A percentile compares a stretch with the other conserved stretches of the same genome.
These are phyloP conservation scores for Fragum sueziense DNA, from an alignment of 2,888 invertebrate species.

Conservation along the genomic window DNA sequence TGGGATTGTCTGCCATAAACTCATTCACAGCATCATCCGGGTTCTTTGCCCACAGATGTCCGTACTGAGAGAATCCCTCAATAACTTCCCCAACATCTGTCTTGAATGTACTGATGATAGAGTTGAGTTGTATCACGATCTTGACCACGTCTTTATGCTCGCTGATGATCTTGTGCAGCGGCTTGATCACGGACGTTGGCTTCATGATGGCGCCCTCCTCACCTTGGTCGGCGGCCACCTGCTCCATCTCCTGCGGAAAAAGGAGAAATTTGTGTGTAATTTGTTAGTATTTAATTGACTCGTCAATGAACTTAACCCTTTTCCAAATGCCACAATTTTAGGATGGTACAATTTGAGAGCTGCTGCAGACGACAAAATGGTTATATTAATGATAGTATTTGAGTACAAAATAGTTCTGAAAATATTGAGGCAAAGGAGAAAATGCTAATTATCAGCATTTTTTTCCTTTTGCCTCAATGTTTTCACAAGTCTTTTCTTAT, in stretches of 20 bases:
- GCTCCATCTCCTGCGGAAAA: conserved; percentile 74
- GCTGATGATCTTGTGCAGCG: conserved; percentile 82
- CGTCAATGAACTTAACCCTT: no score
- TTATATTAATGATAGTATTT: no score
- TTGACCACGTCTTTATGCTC: conserved; percentile 96
- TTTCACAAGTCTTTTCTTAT: no score
- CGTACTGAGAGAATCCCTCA: conserved; percentile 93
- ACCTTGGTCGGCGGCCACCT: conserved; percentile 71
- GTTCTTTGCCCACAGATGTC: conserved; percentile 83
- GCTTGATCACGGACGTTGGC: conserved; percentile 77
- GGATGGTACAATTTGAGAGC: no score
- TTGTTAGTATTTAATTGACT: no score
- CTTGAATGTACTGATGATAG: conserved; percentile 80
- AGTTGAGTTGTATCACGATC: conserved; percentile 82
- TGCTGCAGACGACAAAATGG: no score
- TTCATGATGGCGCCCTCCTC: conserved; percentile 77
- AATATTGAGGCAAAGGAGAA: no score
- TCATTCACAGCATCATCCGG: conserved; percentile 82
- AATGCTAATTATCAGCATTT: no score
- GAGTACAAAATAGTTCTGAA: no score
- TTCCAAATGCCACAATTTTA: no score
- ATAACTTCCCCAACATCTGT: conserved; percentile 92
- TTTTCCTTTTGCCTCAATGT: no score
- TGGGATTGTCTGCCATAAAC: conserved; percentile 82
- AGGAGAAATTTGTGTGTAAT: no score